Conservation (phyloP, 2,888 invertebrate species). For the Diadromus collaris region DNA sequence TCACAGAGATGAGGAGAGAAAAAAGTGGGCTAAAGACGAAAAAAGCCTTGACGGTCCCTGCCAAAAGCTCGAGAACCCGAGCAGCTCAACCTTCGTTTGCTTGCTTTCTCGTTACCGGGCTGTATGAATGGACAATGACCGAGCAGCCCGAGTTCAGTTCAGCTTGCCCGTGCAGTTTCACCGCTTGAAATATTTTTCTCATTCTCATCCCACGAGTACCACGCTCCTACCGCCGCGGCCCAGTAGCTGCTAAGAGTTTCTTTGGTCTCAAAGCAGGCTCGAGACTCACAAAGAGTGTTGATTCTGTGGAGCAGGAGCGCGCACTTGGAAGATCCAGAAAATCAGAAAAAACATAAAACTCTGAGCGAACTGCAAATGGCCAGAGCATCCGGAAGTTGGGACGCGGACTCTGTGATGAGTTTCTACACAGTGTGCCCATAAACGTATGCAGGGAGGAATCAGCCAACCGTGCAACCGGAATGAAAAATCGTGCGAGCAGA, state of each 20-base stretch:
- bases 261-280: conserved; percentile 1
- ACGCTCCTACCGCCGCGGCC: conserved; percentile 13
- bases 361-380: conserved; percentile 3
- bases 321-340: background rate
- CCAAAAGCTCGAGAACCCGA: conserved; percentile 37
- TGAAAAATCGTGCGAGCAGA: background rate
- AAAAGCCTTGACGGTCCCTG: conserved; percentile 14
- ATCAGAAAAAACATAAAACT: background rate
- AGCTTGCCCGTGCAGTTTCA: background rate
- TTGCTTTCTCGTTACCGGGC: conserved; percentile 50
- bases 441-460: background rate
- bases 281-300: conserved; percentile 11
- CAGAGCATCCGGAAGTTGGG: background rate
- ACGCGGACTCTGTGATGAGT: conserved; percentile 17
- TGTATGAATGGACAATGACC: conserved; percentile 48
- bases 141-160: conserved; percentile 4
- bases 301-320: background rate
- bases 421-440: background rate
- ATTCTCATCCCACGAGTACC: conserved; percentile 31
- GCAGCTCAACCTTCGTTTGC: conserved; percentile 35
- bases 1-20: background rate
- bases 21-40: conserved; percentile 12
- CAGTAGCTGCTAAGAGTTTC: conserved; percentile 24
- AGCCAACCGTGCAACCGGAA: background rate
- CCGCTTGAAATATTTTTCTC: conserved; percentile 35